A percentile compares a stretch with the other conserved stretches of the same genome.
Conservation (phyloP, 92 coral and sea anemone species). For the Pocillopora meandrina region DNA sequence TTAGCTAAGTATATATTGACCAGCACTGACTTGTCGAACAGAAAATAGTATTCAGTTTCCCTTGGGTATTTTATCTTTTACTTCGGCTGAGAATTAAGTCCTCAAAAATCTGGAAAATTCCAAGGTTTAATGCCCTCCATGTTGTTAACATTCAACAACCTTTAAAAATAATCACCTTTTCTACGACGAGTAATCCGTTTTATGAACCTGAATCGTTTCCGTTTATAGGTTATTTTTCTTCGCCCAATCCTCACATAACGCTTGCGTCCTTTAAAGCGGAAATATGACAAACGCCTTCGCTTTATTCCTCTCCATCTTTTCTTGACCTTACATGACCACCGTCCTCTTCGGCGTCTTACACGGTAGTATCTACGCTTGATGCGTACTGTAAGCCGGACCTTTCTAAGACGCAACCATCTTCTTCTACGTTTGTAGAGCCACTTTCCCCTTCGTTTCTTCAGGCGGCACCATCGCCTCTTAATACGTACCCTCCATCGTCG, state of each 20-base stretch:
- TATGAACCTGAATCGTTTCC: constrained; percentile 11
- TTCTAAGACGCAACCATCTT: not conserved
- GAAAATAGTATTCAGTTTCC: too few species aligned
- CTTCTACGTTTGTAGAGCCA: not conserved
- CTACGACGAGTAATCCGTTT: constrained; percentile 13
- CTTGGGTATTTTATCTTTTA: too few species aligned
- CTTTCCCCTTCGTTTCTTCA: not conserved
- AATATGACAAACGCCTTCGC: not conserved
- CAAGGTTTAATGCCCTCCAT: not conserved
- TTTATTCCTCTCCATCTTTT: constrained; percentile 5
- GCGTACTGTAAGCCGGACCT: not conserved
- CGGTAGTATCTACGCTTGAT: constrained; percentile 19
- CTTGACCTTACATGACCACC: not conserved
- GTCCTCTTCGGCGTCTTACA: constrained; percentile 4
- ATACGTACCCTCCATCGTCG: constrained; percentile 24
- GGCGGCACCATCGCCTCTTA: constrained; percentile 1
- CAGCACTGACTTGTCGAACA: too few species aligned
- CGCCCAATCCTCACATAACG: not conserved
- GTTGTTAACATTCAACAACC: not conserved
- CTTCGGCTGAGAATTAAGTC: too few species aligned
- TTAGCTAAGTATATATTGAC: too few species aligned
- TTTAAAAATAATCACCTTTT: not conserved
- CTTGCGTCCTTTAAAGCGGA: constrained; percentile 5
- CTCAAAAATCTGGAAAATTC: too few species aligned
- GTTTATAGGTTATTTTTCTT: not conserved